Conservation (phyloP, 1,140 invertebrate species). For the Atopsyche davidsoni region DNA sequence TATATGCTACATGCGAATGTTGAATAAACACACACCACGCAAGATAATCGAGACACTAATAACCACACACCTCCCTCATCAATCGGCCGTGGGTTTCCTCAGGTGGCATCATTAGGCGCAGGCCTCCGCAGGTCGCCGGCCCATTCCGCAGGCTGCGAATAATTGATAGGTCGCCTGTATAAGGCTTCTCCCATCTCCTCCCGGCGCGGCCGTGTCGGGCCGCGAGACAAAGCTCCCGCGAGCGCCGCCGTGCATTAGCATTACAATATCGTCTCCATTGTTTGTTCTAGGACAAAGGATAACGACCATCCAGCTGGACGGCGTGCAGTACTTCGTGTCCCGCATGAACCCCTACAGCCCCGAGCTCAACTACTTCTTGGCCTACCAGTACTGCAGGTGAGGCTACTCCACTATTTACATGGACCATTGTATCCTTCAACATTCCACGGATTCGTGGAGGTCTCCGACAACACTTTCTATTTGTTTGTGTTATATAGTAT, state of each 20-base stretch:
- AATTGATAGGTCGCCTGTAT: not conserved
- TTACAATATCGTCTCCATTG: constrained; percentile 26
- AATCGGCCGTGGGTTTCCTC: too few relatives aligned
- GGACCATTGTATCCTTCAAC: too few relatives aligned
- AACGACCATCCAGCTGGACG: constrained; percentile 77
- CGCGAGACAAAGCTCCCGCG: constrained; percentile 5
- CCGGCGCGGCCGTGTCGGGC: not conserved
- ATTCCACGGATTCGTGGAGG: too few relatives aligned
- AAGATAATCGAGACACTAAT: too few relatives aligned
- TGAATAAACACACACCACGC: too few relatives aligned
- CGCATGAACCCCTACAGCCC: constrained; percentile 83
- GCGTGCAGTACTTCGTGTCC: constrained; percentile 81
- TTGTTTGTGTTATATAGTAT: too few relatives aligned
- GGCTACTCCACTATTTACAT: too few relatives aligned
- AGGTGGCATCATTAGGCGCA: too few relatives aligned
- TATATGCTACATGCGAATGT: too few relatives aligned
- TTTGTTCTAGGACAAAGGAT: constrained; percentile 70
- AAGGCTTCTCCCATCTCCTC: not conserved
- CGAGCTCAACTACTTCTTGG: constrained; percentile 78
- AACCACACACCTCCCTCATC: too few relatives aligned
- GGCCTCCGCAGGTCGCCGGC: too few relatives aligned
- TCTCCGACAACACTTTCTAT: too few relatives aligned
- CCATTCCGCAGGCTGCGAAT: not conserved
- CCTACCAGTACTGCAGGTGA: constrained; percentile 76
- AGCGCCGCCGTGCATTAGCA: constrained; percentile 14